Evolutionary conservation across 2,113 vertebrate genomes (phyloP), one percentile per base, ranked within the genome.

Genomic region (Pogonocichla stellata): DNA sequence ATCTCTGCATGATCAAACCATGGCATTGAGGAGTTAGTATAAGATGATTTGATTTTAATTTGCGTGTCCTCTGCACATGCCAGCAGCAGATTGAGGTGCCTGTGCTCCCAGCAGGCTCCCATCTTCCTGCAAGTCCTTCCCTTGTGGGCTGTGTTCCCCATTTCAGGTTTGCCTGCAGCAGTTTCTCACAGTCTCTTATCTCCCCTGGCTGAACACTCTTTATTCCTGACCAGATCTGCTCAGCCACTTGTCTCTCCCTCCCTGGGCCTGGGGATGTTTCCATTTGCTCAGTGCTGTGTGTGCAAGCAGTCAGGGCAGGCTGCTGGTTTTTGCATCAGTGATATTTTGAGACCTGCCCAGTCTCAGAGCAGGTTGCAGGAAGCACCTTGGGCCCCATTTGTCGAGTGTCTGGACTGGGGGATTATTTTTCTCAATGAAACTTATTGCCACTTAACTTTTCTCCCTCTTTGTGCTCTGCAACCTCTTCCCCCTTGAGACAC

Each of bases 251-350:
- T 79, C 81, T 82, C 57, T 47, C 70, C 74, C 48, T 93, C 53
- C 75, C 1, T 10, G 38, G 72, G 66, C 40, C 73, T 18, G 33
- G 47, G 71, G 50, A 40, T 73, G 54, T 80, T 94, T 90, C 71
- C 50, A 14, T 92, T 29, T 43, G 51, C 73, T 90, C 81, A 29
- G 3, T 0, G 3, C 83, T 42, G 42, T 45, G 60, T 70, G 50
- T 33, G 19, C 64, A 58, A 24, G 60, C 71, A 86, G 50, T 25
- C 47, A 43, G 70, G 87, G 53, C 73, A 47, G 78, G 42, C 81
- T 79, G 85, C 86, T 96, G 94, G 4, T 74, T 96, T 95, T 94
- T 81, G 80, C 95, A 95, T 93, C 91, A 94, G 86, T 31, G 80
- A 16, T 64, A 43, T 82, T 90, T 40, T 51, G 90, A 90, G 90